phyloP scores from a whole-genome alignment of 2,797 vertebrate genomes.

The Arvicola amphibius region DNA sequence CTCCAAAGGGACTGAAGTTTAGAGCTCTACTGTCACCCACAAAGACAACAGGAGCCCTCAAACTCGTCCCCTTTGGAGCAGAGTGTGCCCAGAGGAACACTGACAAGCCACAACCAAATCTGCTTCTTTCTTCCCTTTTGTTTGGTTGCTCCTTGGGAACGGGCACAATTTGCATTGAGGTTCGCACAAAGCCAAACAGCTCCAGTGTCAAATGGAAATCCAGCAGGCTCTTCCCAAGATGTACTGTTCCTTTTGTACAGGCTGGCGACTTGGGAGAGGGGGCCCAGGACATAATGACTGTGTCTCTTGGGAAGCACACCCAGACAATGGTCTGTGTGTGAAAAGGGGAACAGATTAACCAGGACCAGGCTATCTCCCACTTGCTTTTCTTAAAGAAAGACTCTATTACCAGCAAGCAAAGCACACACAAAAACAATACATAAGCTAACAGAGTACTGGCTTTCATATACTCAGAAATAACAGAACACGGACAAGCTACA shows the following conservation, averaged over 20 bases:
- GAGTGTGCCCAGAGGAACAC: not conserved
- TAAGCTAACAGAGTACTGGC: conserved; percentile 78
- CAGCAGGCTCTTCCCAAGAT: conserved; percentile 78
- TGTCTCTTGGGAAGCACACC: conserved; percentile 72
- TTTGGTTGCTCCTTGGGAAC: conserved; percentile 71
- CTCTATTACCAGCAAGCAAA: conserved; percentile 80
- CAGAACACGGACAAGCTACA: conserved; percentile 50
- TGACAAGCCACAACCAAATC: conserved; percentile 53
- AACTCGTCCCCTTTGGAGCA: not conserved
- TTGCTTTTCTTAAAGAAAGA: conserved; percentile 82
- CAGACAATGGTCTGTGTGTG: conserved; percentile 72
- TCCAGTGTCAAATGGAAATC: conserved; percentile 77
- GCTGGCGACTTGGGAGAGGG: conserved; percentile 66
- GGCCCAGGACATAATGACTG: conserved; percentile 65
- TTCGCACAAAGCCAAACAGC: conserved; percentile 76
- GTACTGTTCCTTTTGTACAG: conserved; percentile 70
- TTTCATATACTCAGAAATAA: conserved; percentile 82
- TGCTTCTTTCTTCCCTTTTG: conserved; percentile 58
- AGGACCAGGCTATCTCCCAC: conserved; percentile 71
- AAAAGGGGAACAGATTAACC: conserved; percentile 73
- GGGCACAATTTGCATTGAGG: conserved; percentile 72
- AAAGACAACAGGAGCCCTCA: not conserved
- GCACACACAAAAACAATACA: conserved; percentile 80
- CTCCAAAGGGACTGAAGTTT: not conserved
- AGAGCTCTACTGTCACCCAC: not conserved